Conservation (phyloP, 1,140 invertebrate species). For the Diprion similis region DNA sequence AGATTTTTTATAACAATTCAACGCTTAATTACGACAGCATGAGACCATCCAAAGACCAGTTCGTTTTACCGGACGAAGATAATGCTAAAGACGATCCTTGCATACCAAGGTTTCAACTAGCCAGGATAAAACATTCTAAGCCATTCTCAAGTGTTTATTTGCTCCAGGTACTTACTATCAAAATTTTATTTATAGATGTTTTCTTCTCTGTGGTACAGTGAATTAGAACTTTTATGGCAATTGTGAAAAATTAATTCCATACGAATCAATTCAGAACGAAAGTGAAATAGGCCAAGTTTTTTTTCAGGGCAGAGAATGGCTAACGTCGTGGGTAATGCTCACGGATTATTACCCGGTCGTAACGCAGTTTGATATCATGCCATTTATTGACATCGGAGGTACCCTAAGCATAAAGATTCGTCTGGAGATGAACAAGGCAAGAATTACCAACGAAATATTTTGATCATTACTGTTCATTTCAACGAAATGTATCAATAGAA, state of each 20-base stretch:
- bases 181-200: no score
- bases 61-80: constrained; percentile 27
- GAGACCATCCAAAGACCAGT: constrained; percentile 21
- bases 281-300: not conserved
- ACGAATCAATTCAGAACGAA: not conserved
- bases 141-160: constrained; percentile 63
- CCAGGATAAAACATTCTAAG: constrained; percentile 61
- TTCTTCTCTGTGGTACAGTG: no score
- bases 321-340: constrained; percentile 61
- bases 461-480: constrained; percentile 11
- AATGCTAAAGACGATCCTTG: constrained; percentile 43
- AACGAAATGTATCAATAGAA: constrained; percentile 6
- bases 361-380: constrained; percentile 61
- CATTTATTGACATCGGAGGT: constrained; percentile 65
- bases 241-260: no score
- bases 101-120: constrained; percentile 58
- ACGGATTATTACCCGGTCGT: constrained; percentile 56
- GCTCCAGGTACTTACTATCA: constrained; percentile 48
- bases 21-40: constrained; percentile 14
- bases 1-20: constrained; percentile 14
- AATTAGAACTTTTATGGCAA: no score
- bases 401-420: constrained; percentile 60
- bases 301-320: constrained; percentile 60
- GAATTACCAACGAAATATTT: constrained; percentile 13
- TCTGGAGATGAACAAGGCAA: constrained; percentile 52